phyloP scores from a whole-genome alignment of 2,888 invertebrate species.

The Drosophila siamana region DNA sequence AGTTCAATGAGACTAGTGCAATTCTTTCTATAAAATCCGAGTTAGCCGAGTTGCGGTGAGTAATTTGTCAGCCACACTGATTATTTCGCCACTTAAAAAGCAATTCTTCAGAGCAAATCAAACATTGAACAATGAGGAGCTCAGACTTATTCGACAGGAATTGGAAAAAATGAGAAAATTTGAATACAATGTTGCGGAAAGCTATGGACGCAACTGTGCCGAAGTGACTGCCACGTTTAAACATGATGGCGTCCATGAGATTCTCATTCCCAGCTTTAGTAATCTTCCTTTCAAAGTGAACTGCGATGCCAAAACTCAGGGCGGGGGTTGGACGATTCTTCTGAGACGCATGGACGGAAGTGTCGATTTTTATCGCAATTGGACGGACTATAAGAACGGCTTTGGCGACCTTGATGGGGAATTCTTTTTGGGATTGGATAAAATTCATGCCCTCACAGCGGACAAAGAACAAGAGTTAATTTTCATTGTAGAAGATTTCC shows the following conservation, averaged over 20 bases:
- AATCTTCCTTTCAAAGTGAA: slow-evolving; percentile 33
- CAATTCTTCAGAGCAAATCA: not conserved
- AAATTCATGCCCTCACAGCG: slow-evolving; percentile 36
- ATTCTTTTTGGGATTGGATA: slow-evolving; percentile 47
- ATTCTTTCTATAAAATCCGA: not conserved
- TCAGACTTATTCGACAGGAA: not conserved
- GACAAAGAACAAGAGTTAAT: slow-evolving; percentile 27
- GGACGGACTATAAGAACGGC: slow-evolving; percentile 40
- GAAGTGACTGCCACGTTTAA: not conserved
- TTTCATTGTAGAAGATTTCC: slow-evolving; percentile 33
- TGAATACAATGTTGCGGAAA: not conserved
- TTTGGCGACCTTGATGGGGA: slow-evolving; percentile 40
- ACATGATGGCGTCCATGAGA: slow-evolving; percentile 28
- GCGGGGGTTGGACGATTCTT: slow-evolving; percentile 41
- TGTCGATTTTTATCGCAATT: slow-evolving; percentile 34
- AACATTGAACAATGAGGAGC: not conserved
- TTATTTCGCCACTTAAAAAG: not conserved
- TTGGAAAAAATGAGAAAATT: not conserved
- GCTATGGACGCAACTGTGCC: slow-evolving; percentile 3
- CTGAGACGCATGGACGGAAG: slow-evolving; percentile 33
- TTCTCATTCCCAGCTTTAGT: slow-evolving; percentile 38
- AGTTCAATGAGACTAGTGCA: slow-evolving; percentile 2
- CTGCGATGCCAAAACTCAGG: slow-evolving; percentile 34
- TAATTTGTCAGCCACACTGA: not conserved
- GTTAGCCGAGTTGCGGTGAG: not conserved